Evolutionary conservation across 1,140 invertebrate species (phyloP), one percentile per base, ranked within the genome.

Genomic region (Potamilus streckersoni): DNA sequence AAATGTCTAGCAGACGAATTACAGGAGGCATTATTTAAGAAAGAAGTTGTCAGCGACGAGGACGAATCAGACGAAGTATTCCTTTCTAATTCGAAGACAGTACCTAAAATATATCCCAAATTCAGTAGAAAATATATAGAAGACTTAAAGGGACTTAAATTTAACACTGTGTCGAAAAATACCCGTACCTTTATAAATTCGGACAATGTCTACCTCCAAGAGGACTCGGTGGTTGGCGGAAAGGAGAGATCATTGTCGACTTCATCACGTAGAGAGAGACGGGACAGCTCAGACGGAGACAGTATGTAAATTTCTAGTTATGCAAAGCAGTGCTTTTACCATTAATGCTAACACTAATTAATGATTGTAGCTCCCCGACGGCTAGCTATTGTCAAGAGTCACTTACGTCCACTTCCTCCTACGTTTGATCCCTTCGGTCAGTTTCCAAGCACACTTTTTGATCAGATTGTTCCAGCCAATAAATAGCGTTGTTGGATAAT

Each of bases 1-100:
- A 81, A 79, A 78, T 86, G 84, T 73, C 75, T 86, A 56, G 84
- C 83, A 61, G 85, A 86, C 58, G 85, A 86, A 67, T 74, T 86
- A 15, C 84, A 85, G 58, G 84, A 86, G 61, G 85, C 84, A 20
- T 68, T 85, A 8, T 27, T 82, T 20, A 68, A 61, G n/a, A 79
- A 59, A 66, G 69, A 71, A 61, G 56, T 17, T 63, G 71, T 70
- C n/a, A 38, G 38, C 14, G 38, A 31, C 15, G 70, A 70, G 61
- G 77, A 75, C 3, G 69, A 76, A 57, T 67, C 78, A 31, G 84
- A 80, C 69, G 78, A 81, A 23, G 76, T 80, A 15, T 79, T 80
- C 73, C 59, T 78, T 56, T 70, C 82, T 49, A 55, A 78, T 27
- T 58, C 55, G 15, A 72, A 70, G 27, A 63, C 62, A 56, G 55